Evolutionary conservation across 2,888 invertebrate species (phyloP), one percentile per base, ranked within the genome.

Genomic region (Synanthedon myopaeformis): DNA sequence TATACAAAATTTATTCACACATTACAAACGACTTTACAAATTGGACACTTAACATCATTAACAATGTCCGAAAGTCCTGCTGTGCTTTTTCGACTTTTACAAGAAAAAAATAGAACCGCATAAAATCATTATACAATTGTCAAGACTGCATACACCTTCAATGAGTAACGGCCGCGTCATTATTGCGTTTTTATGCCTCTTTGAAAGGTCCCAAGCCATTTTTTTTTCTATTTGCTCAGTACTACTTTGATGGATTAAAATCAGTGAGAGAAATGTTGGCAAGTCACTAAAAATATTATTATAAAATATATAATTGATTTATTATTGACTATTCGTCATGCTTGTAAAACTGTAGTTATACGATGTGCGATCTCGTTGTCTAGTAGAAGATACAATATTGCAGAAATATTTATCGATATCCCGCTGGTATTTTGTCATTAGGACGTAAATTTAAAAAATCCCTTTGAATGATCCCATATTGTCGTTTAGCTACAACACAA

Each of bases 351-450:
- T 63, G 53, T 58, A 54, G 62, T 65, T 68, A 70, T 62, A 65
- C 59, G 65, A 35, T 8, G 35, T 35, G 35, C 35, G 35, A 35
- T 35, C 35, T 35, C 35, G 10, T 35, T 35, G 35, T 35, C 35
- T 35, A 35, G 52, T 73, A 72, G 61, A 73, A 65, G 76, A 72
- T 79, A 78, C 72, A 76, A 77, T 81, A 74, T 83, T 82, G 73
- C 79, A 76, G 79, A 80, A 81, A 79, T 80, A 84, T 81, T 72
- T 64, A 65, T 58, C 58, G 78, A 72, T 65, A 59, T 79, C 87
- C 86, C 81, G 87, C 86, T 86, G 86, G 64, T 79, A 80, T 82
- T 76, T 68, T 78, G 75, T 83, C 83, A 86, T 86, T 83, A 82
- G 74, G 74, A 74, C 61, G 70, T 64, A 69, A 61, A 74, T 78